Conservation (phyloP, 1,140 invertebrate genomes). For the Lethocerus indicus region DNA sequence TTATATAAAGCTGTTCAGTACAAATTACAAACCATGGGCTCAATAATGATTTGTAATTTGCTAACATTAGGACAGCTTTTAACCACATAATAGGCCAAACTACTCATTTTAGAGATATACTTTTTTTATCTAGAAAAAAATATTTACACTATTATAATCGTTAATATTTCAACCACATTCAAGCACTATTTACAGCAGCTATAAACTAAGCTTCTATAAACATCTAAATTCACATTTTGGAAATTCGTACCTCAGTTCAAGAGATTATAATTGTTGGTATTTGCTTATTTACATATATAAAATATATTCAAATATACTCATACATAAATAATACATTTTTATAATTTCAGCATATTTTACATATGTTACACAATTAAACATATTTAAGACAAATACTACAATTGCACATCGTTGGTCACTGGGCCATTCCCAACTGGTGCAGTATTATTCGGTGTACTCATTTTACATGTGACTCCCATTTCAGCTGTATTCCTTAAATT, state of each 20-base stretch:
- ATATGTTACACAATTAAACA: conserved; percentile 15
- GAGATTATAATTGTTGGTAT: neutral
- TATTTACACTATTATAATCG: neutral
- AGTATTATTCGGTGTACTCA: conserved; percentile 20
- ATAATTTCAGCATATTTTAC: neutral
- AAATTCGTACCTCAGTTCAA: neutral
- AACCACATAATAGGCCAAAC: conserved; percentile 8
- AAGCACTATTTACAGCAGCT: conserved; percentile 23
- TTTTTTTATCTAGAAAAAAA: neutral
- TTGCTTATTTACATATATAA: neutral
- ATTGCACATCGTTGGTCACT: conserved; percentile 8
- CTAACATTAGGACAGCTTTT: neutral
- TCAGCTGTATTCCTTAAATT: too few relatives aligned
- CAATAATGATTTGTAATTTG: conserved; percentile 13
- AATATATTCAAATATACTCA: neutral
- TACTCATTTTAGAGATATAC: conserved; percentile 22
- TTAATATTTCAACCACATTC: neutral
- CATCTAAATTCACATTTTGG: neutral
- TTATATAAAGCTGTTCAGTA: conserved; percentile 10
- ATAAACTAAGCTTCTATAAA: neutral
- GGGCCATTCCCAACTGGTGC: conserved; percentile 7
- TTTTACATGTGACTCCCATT: too few relatives aligned
- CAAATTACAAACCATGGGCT: conserved; percentile 15
- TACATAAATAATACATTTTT: neutral
- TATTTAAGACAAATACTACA: conserved; percentile 8